phyloP scores from a whole-genome alignment of 2,888 invertebrate genomes.

The Trichacis sp. region DNA sequence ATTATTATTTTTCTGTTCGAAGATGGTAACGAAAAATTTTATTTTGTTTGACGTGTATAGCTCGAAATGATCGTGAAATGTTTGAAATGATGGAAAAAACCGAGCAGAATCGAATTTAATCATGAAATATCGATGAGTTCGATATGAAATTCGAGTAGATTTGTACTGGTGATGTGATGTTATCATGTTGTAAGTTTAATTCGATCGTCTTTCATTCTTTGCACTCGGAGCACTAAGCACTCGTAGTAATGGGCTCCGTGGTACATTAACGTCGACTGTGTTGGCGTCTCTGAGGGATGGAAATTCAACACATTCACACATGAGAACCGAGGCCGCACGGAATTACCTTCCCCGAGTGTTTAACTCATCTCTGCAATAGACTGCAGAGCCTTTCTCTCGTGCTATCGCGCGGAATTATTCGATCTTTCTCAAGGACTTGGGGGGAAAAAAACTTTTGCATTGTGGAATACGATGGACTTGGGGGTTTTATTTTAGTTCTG shows the following conservation, averaged over 20 bases:
- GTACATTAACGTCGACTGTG: constrained; percentile 60
- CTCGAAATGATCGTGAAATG: too few relatives aligned
- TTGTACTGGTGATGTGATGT: not conserved
- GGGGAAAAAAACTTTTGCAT: constrained; percentile 8
- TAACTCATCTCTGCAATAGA: constrained; percentile 37
- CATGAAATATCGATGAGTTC: too few relatives aligned
- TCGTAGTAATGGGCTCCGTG: constrained; percentile 61
- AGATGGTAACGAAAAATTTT: too few relatives aligned
- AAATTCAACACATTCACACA: constrained; percentile 35
- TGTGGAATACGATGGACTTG: too few relatives aligned
- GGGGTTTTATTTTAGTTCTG: too few relatives aligned
- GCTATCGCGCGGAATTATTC: constrained; percentile 20
- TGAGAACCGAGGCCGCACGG: constrained; percentile 14
- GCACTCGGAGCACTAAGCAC: constrained; percentile 51
- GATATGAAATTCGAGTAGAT: not conserved
- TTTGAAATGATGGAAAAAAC: too few relatives aligned
- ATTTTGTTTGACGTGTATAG: too few relatives aligned
- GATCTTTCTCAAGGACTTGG: constrained; percentile 37
- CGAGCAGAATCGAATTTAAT: too few relatives aligned
- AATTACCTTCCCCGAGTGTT: constrained; percentile 29
- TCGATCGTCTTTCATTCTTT: constrained; percentile 44
- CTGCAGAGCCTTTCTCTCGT: constrained; percentile 28
- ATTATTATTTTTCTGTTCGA: too few relatives aligned
- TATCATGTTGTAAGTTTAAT: constrained; percentile 17
- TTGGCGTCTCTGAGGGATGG: constrained; percentile 30